Conservation (phyloP, 2,113 vertebrate genomes). For the Actenoides lindsayi region DNA sequence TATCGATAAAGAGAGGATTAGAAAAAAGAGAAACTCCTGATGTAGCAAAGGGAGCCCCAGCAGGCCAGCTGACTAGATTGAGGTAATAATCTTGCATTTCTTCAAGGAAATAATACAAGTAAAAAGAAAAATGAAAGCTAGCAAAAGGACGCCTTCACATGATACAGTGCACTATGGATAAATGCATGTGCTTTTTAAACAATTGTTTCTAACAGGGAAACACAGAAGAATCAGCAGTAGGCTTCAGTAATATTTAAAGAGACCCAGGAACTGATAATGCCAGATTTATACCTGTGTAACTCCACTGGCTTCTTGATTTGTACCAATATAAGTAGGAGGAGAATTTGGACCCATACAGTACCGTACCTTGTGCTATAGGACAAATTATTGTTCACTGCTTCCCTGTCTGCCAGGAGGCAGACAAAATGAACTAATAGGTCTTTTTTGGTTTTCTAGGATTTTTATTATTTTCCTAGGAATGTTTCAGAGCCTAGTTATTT, state of each 20-base stretch:
- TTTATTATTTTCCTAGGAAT: neutral
- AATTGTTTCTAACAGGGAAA: conserved; percentile 63
- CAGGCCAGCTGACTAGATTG: conserved; percentile 73
- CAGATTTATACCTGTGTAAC: neutral
- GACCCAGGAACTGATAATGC: conserved; percentile 23
- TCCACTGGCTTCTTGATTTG: neutral
- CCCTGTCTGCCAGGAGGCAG: neutral
- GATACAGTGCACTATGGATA: conserved; percentile 55
- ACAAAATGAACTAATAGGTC: neutral
- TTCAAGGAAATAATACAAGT: conserved; percentile 76
- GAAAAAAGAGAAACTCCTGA: conserved; percentile 69
- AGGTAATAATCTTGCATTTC: conserved; percentile 77
- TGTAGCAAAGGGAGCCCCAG: conserved; percentile 75
- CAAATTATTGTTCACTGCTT: neutral
- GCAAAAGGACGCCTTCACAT: conserved; percentile 68
- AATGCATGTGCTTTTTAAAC: conserved; percentile 65
- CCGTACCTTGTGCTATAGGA: neutral
- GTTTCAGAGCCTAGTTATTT: neutral
- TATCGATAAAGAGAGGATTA: conserved; percentile 78
- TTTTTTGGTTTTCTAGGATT: neutral
- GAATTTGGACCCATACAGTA: neutral
- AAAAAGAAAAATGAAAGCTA: conserved; percentile 67
- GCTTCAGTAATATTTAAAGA: conserved; percentile 34
- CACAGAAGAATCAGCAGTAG: conserved; percentile 53
- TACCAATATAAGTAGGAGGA: neutral